A percentile compares a stretch with the other conserved stretches of the same genome.
Conservation (phyloP, 2,797 vertebrate genomes). For the Limnodromus scolopaceus region DNA sequence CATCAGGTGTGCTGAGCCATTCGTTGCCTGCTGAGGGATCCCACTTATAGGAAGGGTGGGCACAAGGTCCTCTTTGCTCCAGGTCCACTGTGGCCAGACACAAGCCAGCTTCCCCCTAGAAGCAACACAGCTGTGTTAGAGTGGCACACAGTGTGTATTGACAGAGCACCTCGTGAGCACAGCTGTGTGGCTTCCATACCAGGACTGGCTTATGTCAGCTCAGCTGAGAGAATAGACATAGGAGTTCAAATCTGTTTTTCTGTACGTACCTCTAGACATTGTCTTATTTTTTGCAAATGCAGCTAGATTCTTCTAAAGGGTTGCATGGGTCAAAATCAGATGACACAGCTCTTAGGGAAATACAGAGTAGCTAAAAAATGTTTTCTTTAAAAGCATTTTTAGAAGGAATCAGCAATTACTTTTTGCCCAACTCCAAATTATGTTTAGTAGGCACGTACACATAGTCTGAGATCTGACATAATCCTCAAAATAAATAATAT, state of each 20-base stretch:
- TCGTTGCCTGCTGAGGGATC: neutral
- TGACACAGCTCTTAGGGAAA: neutral
- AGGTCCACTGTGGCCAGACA: neutral
- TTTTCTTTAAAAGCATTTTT: neutral
- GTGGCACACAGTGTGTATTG: rapidly evolving
- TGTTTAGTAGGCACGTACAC: constrained; percentile 46
- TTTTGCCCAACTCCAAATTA: constrained; percentile 32
- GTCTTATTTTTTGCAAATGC: neutral
- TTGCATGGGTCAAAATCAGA: neutral
- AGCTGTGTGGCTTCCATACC: neutral
- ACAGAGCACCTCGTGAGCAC: neutral
- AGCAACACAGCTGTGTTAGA: neutral
- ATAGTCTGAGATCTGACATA: constrained; percentile 42
- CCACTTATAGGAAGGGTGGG: neutral
- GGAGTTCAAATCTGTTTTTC: neutral
- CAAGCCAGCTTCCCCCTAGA: neutral
- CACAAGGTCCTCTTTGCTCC: neutral
- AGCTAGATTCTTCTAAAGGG: neutral
- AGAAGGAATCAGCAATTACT: neutral
- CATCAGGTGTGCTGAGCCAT: neutral
- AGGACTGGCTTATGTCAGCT: neutral
- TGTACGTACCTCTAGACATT: neutral
- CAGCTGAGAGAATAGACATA: neutral
- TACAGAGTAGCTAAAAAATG: neutral
- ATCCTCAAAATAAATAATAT: constrained; percentile 61